Base-by-base conservation (phyloP, 1,140 invertebrate genomes). In the Asobara japonica region DNA sequence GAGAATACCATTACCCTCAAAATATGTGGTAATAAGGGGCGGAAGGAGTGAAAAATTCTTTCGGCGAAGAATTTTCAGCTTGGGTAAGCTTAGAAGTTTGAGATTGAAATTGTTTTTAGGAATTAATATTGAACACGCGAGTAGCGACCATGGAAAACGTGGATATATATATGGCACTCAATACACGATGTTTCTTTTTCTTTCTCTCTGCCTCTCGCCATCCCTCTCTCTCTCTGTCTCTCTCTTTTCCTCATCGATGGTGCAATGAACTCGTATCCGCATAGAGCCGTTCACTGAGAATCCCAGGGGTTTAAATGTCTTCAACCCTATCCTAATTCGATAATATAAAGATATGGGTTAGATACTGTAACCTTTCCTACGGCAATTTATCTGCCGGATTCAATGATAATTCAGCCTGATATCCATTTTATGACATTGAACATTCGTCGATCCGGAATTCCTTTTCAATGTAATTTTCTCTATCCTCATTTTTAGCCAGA, bases 91-190 rank as follows among this genome's bases (percentile, higher is more conserved):
- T 56, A 3, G 7, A 56, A 56, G 51, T 56, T 25, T 56, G 8
- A 56, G 2, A 56, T 56, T 56, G 51, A 56, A 56, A 56, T 56
- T 56, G 51, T 56, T 56, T 56, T 8, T 56, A 13, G 4, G 18
- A 56, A 56, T 56, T 56, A 56, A 56, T 56, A 56, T 56, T 56
- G 20, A 56, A 56, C 20, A 56, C 51, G 51, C 20, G 22, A 56
- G 18, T 27, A 25, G 20, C 22, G 22, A 56, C 2, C 18, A 51
- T 4, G 8, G 20, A 10, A 56, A 56, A 25, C 8, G 51, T 22
- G 18, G 51, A 6, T 56, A 56, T 27, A 56, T 56, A 56, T 20
- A 18, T 16, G 41, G 41, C 18, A 51, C 13, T 25, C 22, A 25
- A 10, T 11, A 1, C 18, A 56, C 51, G 13, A 2, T 25, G 1